phyloP scores from a whole-genome alignment of 2,797 vertebrate genomes.

The Pangasius larnaudii region DNA sequence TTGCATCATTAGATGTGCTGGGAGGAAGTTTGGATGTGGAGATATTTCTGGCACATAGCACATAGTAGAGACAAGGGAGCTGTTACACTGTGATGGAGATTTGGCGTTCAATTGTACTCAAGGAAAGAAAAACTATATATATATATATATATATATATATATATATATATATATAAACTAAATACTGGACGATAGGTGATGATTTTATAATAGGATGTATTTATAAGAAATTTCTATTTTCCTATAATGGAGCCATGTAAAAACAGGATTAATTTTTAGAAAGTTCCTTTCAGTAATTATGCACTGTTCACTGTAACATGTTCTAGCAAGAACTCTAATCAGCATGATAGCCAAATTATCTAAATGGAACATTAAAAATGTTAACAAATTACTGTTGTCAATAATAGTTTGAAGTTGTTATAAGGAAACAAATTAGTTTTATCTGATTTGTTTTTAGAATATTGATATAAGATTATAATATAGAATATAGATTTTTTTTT shows the following conservation, averaged over 20 bases:
- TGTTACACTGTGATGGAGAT: slow-evolving; percentile 15
- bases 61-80: slow-evolving; percentile 20
- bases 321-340: not conserved
- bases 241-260: not conserved
- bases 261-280: not conserved
- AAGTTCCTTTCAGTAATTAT: not conserved
- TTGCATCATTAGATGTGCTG: slow-evolving; percentile 49
- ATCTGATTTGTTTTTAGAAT: not conserved
- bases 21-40: slow-evolving; percentile 44
- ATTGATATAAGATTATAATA: not conserved
- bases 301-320: too few relatives aligned
- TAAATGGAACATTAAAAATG: not conserved
- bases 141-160: not conserved
- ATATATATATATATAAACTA: not conserved
- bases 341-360: not conserved
- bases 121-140: not conserved
- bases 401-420: too few relatives aligned
- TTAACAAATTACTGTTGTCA: not conserved
- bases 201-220: slow-evolving; percentile 4
- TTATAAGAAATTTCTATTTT: not conserved
- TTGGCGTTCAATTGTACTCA: not conserved
- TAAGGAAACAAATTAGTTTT: not conserved
- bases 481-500: too few relatives aligned
- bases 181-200: not conserved
- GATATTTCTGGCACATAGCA: slow-evolving; percentile 48